These are phyloP conservation scores for Astyanax mexicanus DNA, from an alignment of 2,797 vertebrate species.

Conservation along the genomic window DNA sequence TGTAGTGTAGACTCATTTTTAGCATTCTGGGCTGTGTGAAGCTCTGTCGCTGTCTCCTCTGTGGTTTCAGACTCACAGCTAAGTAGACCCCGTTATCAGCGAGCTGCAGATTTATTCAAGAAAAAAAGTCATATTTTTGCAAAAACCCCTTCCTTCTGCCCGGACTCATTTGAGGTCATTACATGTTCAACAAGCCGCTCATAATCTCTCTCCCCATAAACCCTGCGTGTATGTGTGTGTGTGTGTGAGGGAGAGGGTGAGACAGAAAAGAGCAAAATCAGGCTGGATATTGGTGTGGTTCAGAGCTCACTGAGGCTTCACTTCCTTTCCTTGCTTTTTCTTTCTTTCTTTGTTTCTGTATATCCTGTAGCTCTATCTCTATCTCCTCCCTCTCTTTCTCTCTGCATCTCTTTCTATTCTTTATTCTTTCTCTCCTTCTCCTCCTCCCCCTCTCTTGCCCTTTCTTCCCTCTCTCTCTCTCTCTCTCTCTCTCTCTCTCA, in stretches of 20 bases:
- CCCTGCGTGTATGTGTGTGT: slow-evolving; percentile 19
- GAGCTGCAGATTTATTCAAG: slow-evolving; percentile 50
- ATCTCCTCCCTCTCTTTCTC: background rate
- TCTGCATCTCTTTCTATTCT: background rate
- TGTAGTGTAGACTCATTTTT: slow-evolving; percentile 27
- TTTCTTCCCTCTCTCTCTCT: background rate
- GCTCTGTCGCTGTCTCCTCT: slow-evolving; percentile 37
- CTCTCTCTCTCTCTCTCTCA: background rate
- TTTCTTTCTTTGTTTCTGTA: background rate
- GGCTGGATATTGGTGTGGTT: slow-evolving; percentile 18
- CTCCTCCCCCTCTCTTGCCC: too few relatives aligned
- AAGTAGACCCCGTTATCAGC: slow-evolving; percentile 48
- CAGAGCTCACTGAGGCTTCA: slow-evolving; percentile 3
- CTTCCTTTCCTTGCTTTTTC: background rate
- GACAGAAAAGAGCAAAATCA: slow-evolving; percentile 10
- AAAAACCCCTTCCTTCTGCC: slow-evolving; percentile 27
- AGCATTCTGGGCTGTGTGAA: slow-evolving; percentile 22
- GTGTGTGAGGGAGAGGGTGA: slow-evolving; percentile 23
- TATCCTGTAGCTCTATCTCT: background rate
- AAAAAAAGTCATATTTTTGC: slow-evolving; percentile 47
- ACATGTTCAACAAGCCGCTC: slow-evolving; percentile 44
- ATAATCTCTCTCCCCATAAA: slow-evolving; percentile 52
- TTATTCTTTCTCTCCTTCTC: background rate
- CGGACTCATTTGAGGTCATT: slow-evolving; percentile 41
- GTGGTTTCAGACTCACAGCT: slow-evolving; percentile 44